Evolutionary conservation across 2,888 invertebrate species (phyloP), one percentile per base, ranked within the genome.

Genomic region (Pyrochroa serraticornis): DNA sequence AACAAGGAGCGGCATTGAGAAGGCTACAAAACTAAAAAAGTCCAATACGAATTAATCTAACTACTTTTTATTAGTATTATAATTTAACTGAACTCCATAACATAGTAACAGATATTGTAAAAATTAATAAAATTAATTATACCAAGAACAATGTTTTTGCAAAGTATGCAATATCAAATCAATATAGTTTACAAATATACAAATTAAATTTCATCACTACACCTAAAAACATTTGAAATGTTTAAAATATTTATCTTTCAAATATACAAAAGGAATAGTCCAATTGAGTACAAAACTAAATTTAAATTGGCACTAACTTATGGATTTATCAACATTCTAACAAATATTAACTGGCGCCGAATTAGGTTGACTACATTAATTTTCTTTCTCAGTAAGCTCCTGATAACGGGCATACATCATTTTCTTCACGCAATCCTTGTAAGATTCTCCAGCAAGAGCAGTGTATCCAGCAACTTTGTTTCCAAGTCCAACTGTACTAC

Each of bases 381-480:
- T 72, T 58, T 85, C 85, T 66, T 83, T 84, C 43, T 88, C 88
- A 1, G 88, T 84, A 13, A 92, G 82, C 79, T 93, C 93, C 76
- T 92, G 90, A 75, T 92, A 95, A 72, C 94, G 84, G 0, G 92
- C 92, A 71, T 91, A 90, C 89, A 93, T 92, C 76, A 93, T 88
- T 78, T 93, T 92, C 77, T 93, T 92, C 0, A 94, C 93, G 58
- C 92, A 92, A 72, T 93, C 93, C 80, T 93, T 88, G 76, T 95
- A 94, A 0, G 92, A 91, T 74, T 93, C 91, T 10, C 92, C 92
- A 0, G 92, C 92, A 59, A 89, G 84, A 0, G 91, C 88, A 38
- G 87, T 89, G 74, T 91, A 90, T 10, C 89, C 87, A 12, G 89
- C 87, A 39, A 89, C 82, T 76, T 92, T 91, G 58, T 90, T 91